Conservation (phyloP, 2,888 invertebrate species). For the Opisthograptis luteolata region DNA sequence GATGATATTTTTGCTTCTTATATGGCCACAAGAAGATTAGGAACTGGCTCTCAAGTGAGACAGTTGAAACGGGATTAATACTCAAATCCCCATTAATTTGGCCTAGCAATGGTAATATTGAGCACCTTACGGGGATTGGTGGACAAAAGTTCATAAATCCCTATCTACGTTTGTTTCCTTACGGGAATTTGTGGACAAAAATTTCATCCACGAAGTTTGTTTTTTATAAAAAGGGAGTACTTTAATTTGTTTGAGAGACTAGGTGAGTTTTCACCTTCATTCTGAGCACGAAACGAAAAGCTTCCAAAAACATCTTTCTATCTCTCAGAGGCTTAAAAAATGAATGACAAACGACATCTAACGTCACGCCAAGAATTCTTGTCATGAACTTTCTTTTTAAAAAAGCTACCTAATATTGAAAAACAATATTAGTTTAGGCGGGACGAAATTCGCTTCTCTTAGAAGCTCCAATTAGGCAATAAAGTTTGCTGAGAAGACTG, state of each 20-base stretch:
- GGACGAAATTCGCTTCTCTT: constrained; percentile 9
- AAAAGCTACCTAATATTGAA: constrained; percentile 17
- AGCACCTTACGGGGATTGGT: too few relatives aligned
- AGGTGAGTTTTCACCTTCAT: constrained; percentile 20
- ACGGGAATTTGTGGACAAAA: too few relatives aligned
- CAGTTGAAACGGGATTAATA: too few relatives aligned
- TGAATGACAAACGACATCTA: constrained; percentile 46
- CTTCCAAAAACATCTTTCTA: constrained; percentile 41
- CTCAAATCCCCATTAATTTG: too few relatives aligned
- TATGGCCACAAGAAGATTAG: too few relatives aligned
- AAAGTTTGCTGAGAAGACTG: background rate
- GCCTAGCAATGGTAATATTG: too few relatives aligned
- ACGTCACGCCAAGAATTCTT: constrained; percentile 42
- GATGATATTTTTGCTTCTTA: too few relatives aligned
- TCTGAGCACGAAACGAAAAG: constrained; percentile 40
- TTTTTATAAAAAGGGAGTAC: too few relatives aligned
- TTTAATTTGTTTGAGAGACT: background rate
- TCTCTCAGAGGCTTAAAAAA: constrained; percentile 36
- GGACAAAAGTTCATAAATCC: too few relatives aligned
- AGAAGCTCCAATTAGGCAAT: constrained; percentile 7
- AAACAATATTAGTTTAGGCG: constrained; percentile 28
- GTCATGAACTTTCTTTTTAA: constrained; percentile 30
- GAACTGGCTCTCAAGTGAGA: too few relatives aligned
- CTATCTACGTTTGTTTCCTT: too few relatives aligned
- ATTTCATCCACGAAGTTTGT: too few relatives aligned